Percentiles rank a stretch among this genome's conserved stretches.
Evolutionary conservation across 2,113 vertebrate species (phyloP).

Genomic region (Actinemys pallida): DNA sequence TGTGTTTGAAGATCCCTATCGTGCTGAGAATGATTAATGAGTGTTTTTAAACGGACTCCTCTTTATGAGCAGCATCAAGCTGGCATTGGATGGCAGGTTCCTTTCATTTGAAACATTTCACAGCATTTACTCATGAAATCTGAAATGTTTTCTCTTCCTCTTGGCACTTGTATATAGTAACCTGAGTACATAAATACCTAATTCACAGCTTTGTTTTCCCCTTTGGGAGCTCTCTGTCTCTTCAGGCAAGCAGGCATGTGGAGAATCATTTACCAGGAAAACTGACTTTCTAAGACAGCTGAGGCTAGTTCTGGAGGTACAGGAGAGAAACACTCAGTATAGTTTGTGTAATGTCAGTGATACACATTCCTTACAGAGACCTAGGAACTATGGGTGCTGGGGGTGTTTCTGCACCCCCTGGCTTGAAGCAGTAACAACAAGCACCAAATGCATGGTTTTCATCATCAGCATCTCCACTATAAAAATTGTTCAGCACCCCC

Average conservation of each 20-base stretch:
- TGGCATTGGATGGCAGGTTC: background rate
- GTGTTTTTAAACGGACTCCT: constrained; percentile 39
- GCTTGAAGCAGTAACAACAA: too few relatives aligned
- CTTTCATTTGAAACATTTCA: constrained; percentile 30
- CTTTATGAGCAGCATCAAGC: constrained; percentile 31
- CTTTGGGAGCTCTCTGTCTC: background rate
- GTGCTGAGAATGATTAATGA: constrained; percentile 60
- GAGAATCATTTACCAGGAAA: background rate
- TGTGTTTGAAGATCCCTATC: constrained; percentile 37
- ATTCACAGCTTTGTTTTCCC: background rate
- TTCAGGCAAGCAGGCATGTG: background rate
- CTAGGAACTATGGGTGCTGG: background rate
- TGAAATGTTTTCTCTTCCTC: constrained; percentile 5
- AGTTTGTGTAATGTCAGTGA: background rate
- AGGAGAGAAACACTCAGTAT: background rate
- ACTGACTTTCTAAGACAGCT: background rate
- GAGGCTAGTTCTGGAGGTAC: background rate
- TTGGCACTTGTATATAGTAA: constrained; percentile 15
- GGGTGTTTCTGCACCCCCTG: background rate
- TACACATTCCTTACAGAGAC: constrained; percentile 8
- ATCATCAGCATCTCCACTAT: too few relatives aligned
- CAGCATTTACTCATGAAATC: background rate
- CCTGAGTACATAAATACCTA: background rate
- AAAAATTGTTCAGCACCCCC: too few relatives aligned
- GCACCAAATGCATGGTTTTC: too few relatives aligned